Evolutionary conservation across 2,797 vertebrate species (phyloP).

Genomic region (Siniperca scherzeri): DNA sequence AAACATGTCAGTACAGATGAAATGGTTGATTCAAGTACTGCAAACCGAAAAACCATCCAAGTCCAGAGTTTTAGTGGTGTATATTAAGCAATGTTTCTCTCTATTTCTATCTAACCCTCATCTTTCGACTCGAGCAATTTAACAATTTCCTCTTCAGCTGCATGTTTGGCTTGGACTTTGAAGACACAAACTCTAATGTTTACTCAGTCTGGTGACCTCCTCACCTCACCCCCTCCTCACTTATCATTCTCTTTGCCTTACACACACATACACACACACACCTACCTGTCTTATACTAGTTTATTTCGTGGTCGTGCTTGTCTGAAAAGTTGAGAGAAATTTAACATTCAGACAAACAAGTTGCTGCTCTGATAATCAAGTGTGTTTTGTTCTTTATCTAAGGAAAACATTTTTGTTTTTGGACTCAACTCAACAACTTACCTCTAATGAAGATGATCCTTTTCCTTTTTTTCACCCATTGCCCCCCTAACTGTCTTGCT

Average conservation of each 20-base stretch:
- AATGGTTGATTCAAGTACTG: conserved; percentile 36
- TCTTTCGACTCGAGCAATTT: conserved; percentile 34
- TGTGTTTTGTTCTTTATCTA: not conserved
- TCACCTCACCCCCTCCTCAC: conserved; percentile 40
- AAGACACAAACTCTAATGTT: conserved; percentile 46
- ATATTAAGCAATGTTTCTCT: not conserved
- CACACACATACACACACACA: conserved; percentile 18
- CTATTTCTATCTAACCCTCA: conserved; percentile 23
- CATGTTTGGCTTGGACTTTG: conserved; percentile 38
- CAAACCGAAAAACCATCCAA: conserved; percentile 8
- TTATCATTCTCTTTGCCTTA: conserved; percentile 16
- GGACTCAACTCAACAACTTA: not conserved
- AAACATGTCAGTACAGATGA: conserved; percentile 24
- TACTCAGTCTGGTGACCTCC: conserved; percentile 51
- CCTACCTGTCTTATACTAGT: not conserved
- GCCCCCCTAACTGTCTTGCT: too few relatives aligned
- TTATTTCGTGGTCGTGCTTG: not conserved
- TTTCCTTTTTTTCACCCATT: not conserved
- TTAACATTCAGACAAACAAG: not conserved
- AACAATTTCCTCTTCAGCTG: conserved; percentile 51
- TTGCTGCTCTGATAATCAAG: conserved; percentile 1
- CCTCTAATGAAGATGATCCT: not conserved
- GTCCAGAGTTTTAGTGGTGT: conserved; percentile 12
- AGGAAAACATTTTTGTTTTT: not conserved
- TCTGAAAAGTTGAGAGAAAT: conserved; percentile 8